A percentile compares a stretch with the other conserved stretches of the same genome.
Evolutionary conservation across 2,888 invertebrate genomes (phyloP).

Genomic region (Thymelicus sylvestris): DNA sequence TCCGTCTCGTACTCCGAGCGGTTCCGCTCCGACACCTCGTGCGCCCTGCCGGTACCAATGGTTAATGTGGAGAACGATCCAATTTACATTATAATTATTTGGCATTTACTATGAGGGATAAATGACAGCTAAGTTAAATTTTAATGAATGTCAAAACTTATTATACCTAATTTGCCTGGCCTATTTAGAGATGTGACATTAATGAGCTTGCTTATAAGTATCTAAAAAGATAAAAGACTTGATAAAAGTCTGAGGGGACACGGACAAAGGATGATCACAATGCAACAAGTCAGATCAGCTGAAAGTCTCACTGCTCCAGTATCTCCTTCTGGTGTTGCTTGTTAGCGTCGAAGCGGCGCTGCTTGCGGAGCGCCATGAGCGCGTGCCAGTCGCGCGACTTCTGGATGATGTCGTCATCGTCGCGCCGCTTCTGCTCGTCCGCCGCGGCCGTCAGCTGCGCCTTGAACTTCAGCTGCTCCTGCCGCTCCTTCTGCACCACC

Average conservation of each 20-base stretch:
- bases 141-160: too few species aligned
- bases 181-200: too few species aligned
- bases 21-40: constrained; percentile 65
- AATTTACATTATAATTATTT: too few species aligned
- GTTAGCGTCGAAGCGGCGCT: constrained; percentile 60
- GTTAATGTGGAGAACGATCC: too few species aligned
- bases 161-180: too few species aligned
- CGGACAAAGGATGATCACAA: too few species aligned
- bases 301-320: constrained; percentile 63
- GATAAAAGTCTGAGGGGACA: too few species aligned
- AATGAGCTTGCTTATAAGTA: too few species aligned
- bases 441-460: constrained; percentile 58
- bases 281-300: too few species aligned
- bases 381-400: constrained; percentile 70
- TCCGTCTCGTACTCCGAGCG: constrained; percentile 67
- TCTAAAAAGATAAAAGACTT: too few species aligned
- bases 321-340: constrained; percentile 71
- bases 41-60: constrained; percentile 53
- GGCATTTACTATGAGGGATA: too few species aligned
- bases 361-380: constrained; percentile 52
- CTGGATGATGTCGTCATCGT: constrained; percentile 62
- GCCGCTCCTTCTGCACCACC: constrained; percentile 71
- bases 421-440: constrained; percentile 55
- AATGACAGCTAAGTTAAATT: too few species aligned
- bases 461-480: constrained; percentile 69